Percentiles rank a stretch among this genome's conserved stretches.
These are phyloP conservation scores for Meles meles DNA, from an alignment of 2,113 vertebrate species.

Conservation along the genomic window DNA sequence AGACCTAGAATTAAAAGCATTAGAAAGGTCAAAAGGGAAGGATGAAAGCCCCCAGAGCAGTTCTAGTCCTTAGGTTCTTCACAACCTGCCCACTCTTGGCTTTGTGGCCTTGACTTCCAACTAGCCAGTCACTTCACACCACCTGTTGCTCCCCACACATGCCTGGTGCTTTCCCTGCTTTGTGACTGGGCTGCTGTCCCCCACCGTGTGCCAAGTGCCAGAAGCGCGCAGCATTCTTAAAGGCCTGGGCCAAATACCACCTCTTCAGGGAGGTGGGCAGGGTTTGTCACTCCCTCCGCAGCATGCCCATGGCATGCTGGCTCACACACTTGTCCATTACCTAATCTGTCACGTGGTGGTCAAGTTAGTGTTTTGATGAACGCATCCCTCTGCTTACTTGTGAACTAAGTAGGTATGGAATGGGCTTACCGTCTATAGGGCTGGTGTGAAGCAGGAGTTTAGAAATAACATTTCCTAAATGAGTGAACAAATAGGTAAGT, in stretches of 20 bases:
- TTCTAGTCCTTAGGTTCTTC: not conserved
- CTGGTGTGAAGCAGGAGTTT: not conserved
- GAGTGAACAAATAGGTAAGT: not conserved
- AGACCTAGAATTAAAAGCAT: not conserved
- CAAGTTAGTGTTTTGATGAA: not conserved
- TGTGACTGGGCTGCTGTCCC: not conserved
- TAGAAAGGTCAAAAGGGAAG: not conserved
- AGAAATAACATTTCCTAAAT: not conserved
- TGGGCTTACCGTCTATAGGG: not conserved
- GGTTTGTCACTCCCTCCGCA: not conserved
- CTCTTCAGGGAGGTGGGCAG: not conserved
- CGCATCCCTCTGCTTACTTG: not conserved
- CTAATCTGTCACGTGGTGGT: not conserved
- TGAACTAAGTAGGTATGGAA: not conserved
- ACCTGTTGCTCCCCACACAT: not conserved
- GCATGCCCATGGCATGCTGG: not conserved
- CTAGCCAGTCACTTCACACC: not conserved
- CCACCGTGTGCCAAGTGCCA: conserved; percentile 31
- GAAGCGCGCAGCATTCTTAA: conserved; percentile 36
- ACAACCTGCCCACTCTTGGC: not conserved
- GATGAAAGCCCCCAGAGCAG: not conserved
- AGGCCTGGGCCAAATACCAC: not conserved
- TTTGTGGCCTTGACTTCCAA: not conserved
- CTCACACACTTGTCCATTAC: not conserved
- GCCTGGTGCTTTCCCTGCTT: not conserved